Evolutionary conservation across 2,113 vertebrate species (phyloP).

Genomic region (Nycticryphes semicollaris): DNA sequence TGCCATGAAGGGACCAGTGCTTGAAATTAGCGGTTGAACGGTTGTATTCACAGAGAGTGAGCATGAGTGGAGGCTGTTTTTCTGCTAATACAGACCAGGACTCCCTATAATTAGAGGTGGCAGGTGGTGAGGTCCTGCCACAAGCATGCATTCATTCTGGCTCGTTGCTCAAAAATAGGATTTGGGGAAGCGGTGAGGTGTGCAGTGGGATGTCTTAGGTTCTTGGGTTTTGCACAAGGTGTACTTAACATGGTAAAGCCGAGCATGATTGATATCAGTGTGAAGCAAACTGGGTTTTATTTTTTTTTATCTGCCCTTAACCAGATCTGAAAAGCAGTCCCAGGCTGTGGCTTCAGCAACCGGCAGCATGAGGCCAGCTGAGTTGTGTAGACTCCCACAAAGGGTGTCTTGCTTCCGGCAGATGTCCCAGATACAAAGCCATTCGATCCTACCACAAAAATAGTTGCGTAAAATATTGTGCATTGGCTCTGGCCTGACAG

Average conservation of each 20-base stretch:
- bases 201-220: background rate
- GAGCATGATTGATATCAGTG: constrained; percentile 69
- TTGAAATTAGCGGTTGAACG: constrained; percentile 63
- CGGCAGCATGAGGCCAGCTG: constrained; percentile 70
- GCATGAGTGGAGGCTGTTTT: background rate
- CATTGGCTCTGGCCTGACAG: constrained; percentile 46
- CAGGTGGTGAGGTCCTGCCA: constrained; percentile 58
- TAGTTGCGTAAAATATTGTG: constrained; percentile 78
- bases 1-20: background rate
- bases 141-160: constrained; percentile 4
- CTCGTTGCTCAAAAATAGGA: constrained; percentile 41
- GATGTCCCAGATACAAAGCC: constrained; percentile 85
- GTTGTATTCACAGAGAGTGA: background rate
- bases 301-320: constrained; percentile 58
- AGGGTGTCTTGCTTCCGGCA: constrained; percentile 89
- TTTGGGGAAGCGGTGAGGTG: background rate
- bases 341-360: constrained; percentile 84
- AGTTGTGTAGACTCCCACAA: constrained; percentile 84
- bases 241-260: constrained; percentile 38
- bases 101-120: constrained; percentile 64
- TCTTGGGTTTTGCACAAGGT: constrained; percentile 63
- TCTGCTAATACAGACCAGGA: background rate
- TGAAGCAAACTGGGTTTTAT: constrained; percentile 9
- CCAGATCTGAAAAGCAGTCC: constrained; percentile 68
- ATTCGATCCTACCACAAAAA: constrained; percentile 85